Evolutionary conservation across 1,140 invertebrate species (phyloP).

Genomic region (Bombus balteatus): DNA sequence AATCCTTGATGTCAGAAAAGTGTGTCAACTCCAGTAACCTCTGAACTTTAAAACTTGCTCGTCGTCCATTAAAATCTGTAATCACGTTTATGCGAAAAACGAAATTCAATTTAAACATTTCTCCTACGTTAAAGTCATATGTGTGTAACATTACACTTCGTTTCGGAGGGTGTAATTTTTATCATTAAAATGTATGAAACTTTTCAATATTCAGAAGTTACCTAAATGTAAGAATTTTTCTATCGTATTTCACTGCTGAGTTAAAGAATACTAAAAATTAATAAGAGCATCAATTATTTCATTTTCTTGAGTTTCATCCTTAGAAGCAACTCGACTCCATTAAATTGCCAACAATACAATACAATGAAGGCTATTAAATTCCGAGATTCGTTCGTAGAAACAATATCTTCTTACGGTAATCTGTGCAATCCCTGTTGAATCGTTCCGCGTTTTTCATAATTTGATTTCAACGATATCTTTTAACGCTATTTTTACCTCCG

Average conservation of each 20-base stretch:
- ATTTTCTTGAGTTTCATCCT: not conserved
- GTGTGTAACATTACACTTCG: not conserved
- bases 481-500: conserved; percentile 24
- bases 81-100: not conserved
- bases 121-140: not conserved
- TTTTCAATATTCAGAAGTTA: not conserved
- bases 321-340: not conserved
- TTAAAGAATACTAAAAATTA: not conserved
- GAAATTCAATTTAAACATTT: not conserved
- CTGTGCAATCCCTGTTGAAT: not conserved
- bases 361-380: not conserved
- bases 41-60: not conserved
- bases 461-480: conserved; percentile 33
- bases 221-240: not conserved
- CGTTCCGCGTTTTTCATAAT: conserved; percentile 44
- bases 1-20: not conserved
- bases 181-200: not conserved
- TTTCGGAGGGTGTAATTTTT: not conserved
- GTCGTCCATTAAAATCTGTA: conserved; percentile 6
- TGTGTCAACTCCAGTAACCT: not conserved
- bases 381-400: not conserved
- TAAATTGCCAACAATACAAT: not conserved
- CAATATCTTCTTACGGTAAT: not conserved
- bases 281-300: not conserved
- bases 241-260: not conserved